Evolutionary conservation across 2,113 vertebrate species (phyloP).

Genomic region (Emydura subglobosa): DNA sequence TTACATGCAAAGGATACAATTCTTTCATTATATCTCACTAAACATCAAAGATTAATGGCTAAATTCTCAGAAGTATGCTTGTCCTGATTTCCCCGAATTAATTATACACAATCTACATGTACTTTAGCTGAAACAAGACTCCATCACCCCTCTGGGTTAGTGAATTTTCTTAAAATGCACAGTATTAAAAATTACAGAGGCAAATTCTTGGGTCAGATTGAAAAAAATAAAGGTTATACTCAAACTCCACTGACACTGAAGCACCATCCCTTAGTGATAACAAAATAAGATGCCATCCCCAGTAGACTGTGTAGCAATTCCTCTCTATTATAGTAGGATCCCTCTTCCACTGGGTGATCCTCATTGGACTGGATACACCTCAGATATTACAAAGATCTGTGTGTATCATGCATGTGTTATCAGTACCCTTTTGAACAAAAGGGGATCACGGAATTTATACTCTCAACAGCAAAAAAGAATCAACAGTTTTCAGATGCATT

Average conservation of each 20-base stretch:
- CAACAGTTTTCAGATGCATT: no score
- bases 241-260: neutral
- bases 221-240: neutral
- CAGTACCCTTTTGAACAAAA: neutral
- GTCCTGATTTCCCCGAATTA: neutral
- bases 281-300: neutral
- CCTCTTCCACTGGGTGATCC: accelerated
- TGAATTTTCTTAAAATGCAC: neutral
- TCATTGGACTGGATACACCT: neutral
- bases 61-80: neutral
- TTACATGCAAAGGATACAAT: neutral
- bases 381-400: no score
- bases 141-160: neutral
- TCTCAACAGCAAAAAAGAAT: no score
- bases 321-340: neutral
- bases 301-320: neutral
- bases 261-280: neutral
- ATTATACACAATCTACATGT: neutral
- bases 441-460: neutral
- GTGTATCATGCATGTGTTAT: neutral
- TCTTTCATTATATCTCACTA: neutral
- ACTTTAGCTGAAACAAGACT: neutral
- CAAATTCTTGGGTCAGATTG: neutral
- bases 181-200: neutral
- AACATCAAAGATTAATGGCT: neutral